phyloP scores from a whole-genome alignment of 2,113 vertebrate genomes.

The Misgurnus anguillicaudatus region DNA sequence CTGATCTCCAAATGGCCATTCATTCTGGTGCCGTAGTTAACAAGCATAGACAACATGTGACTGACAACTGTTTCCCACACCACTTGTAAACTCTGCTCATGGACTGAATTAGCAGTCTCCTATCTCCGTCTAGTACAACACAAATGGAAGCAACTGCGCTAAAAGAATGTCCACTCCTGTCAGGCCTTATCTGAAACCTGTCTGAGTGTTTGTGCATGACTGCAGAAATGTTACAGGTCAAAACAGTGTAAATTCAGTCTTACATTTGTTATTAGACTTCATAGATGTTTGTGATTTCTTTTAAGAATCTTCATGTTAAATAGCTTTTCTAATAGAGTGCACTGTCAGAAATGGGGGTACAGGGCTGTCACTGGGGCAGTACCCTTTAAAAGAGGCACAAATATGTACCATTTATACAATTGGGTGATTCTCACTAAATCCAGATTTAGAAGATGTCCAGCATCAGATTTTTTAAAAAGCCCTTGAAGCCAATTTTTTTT shows the following conservation, averaged over 20 bases:
- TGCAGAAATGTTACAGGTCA: constrained; percentile 12
- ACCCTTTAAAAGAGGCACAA: too few species aligned
- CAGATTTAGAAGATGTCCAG: too few species aligned
- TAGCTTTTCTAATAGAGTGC: too few species aligned
- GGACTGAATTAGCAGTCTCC: constrained; percentile 66
- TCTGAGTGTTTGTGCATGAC: constrained; percentile 20
- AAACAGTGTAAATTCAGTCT: background rate
- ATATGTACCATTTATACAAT: too few species aligned
- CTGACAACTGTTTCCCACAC: constrained; percentile 75
- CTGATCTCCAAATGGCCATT: background rate
- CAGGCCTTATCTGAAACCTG: constrained; percentile 29
- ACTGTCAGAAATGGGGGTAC: too few species aligned
- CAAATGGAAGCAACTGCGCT: constrained; percentile 59
- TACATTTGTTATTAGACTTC: constrained; percentile 19
- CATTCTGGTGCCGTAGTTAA: constrained; percentile 34
- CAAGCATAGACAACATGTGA: constrained; percentile 68
- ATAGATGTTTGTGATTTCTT: background rate
- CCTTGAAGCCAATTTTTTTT: too few species aligned
- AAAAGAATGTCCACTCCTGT: constrained; percentile 39
- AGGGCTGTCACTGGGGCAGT: too few species aligned
- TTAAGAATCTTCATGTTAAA: background rate
- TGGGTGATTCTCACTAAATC: too few species aligned
- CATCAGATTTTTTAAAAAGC: too few species aligned
- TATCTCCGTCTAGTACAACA: constrained; percentile 63
- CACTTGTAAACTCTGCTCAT: constrained; percentile 45